Percentiles rank a stretch among this genome's conserved stretches.
phyloP scores from a whole-genome alignment of 2,113 vertebrate genomes.

The Craseonycteris thonglongyai region DNA sequence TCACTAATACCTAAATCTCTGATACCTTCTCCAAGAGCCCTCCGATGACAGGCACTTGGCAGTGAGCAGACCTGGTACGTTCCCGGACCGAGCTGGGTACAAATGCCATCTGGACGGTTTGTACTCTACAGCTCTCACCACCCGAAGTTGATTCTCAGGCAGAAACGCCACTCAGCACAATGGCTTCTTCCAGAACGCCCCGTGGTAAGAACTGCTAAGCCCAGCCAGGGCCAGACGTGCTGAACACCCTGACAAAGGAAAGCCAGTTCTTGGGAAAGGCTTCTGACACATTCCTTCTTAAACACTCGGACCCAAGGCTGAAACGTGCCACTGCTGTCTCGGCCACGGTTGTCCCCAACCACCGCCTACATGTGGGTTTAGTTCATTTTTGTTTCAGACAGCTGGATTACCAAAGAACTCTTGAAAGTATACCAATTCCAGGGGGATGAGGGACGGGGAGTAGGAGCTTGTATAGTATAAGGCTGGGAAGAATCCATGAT shows the following conservation, averaged over 20 bases:
- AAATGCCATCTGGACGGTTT: neutral
- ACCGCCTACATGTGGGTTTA: neutral
- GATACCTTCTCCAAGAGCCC: neutral
- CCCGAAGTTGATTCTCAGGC: neutral
- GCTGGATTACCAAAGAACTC: slow-evolving; percentile 40
- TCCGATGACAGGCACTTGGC: neutral
- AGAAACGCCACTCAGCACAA: neutral
- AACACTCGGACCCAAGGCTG: neutral
- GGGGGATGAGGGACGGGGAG: neutral
- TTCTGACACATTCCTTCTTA: neutral
- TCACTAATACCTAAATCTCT: neutral
- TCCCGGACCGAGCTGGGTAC: neutral
- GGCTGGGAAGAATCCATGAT: slow-evolving; percentile 53
- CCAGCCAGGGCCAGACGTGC: neutral
- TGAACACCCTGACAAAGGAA: neutral
- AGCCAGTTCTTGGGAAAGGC: neutral
- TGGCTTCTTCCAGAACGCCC: neutral
- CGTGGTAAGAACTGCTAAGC: accelerated
- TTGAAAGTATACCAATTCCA: neutral
- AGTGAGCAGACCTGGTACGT: neutral
- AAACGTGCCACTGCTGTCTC: neutral
- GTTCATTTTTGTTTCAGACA: neutral
- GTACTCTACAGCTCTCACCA: neutral
- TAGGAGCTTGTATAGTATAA: slow-evolving; percentile 47
- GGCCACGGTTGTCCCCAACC: neutral